Evolutionary conservation across 2,888 invertebrate species (phyloP), one percentile per base, ranked within the genome.

Genomic region (Stenodema calcarata): DNA sequence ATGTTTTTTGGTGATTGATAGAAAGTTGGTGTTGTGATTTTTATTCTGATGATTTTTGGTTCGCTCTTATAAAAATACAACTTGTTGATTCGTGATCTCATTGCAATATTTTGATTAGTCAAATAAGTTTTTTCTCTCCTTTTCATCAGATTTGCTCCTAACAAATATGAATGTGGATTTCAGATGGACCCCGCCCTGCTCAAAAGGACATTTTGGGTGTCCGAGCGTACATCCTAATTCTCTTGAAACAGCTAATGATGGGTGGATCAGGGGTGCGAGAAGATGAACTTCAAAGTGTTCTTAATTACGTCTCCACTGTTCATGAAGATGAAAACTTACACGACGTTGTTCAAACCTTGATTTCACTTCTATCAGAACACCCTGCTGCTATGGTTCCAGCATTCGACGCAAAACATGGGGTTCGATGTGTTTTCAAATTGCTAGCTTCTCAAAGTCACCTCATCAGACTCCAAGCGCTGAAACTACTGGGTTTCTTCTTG

Each of bases 351-450:
- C 97, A 98, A 93, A 97, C 99, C 95, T 93, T 98, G 89, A 99
- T 99, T 91, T 96, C 97, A 0, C 92, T 99, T 89, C 98, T 99
- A 97, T 97, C 98, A 11, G 99, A 99, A 91, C 98, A 99, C 91
- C 99, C 99, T 0, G 97, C 98, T 89, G 98, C 98, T 2, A 98
- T 99, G 97, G 99, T 99, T 89, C 99, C 99, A 54, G 98, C 98
- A 84, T 99, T 99, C 92, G 99, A 99, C 92, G 95, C 96, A 88
- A 99, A 99, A 90, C 96, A 97, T 90, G 99, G 99, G 87, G 96
- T 99, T 84, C 94, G 98, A 90, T 97, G 98, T 87, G 97, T 99
- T 90, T 99, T 99, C 93, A 99, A 99, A 92, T 93, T 99, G 87
- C 92, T 99, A 88, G 96, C 98, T 14, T 98, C 99, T 4, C 97